Percentiles rank a stretch among this genome's conserved stretches.
These are phyloP conservation scores for Andricus quercusramuli DNA, from an alignment of 2,888 invertebrate genomes.

Conservation along the genomic window DNA sequence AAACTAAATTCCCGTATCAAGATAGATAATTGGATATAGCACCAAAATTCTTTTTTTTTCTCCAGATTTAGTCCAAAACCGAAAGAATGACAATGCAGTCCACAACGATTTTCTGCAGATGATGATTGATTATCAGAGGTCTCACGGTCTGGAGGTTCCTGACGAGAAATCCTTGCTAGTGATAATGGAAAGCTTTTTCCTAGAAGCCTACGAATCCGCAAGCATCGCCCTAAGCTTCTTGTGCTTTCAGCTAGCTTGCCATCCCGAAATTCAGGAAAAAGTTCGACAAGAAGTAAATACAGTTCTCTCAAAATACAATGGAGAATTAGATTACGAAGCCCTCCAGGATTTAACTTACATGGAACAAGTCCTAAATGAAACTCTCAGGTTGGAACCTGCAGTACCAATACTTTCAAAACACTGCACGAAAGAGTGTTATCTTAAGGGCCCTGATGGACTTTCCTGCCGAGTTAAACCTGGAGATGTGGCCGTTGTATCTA, in stretches of 20 bases:
- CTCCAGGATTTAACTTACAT: slow-evolving; percentile 79
- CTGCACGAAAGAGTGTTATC: slow-evolving; percentile 53
- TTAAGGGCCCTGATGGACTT: slow-evolving; percentile 62
- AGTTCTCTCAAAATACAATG: slow-evolving; percentile 66
- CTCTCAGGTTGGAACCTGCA: slow-evolving; percentile 55
- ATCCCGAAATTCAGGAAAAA: slow-evolving; percentile 77
- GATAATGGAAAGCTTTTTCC: slow-evolving; percentile 79
- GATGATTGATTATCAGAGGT: slow-evolving; percentile 67
- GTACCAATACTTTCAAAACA: slow-evolving; percentile 47
- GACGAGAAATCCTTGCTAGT: slow-evolving; percentile 63
- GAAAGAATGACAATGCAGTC: slow-evolving; percentile 71
- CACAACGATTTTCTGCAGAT: slow-evolving; percentile 78
- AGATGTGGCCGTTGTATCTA: slow-evolving; percentile 54
- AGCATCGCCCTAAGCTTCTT: slow-evolving; percentile 78
- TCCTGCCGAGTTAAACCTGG: slow-evolving; percentile 56
- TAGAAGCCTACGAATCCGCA: slow-evolving; percentile 80
- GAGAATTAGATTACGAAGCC: slow-evolving; percentile 77
- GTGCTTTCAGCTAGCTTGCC: slow-evolving; percentile 77
- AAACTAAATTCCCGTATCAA: too few relatives aligned
- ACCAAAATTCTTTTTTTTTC: slow-evolving; percentile 72
- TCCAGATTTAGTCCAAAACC: slow-evolving; percentile 76
- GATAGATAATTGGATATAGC: too few relatives aligned
- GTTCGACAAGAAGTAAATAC: slow-evolving; percentile 77
- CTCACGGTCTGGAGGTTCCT: slow-evolving; percentile 68
- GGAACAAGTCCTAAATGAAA: slow-evolving; percentile 76